Conservation (phyloP, 2,797 vertebrate genomes). For the Notoglanidium macrostoma region DNA sequence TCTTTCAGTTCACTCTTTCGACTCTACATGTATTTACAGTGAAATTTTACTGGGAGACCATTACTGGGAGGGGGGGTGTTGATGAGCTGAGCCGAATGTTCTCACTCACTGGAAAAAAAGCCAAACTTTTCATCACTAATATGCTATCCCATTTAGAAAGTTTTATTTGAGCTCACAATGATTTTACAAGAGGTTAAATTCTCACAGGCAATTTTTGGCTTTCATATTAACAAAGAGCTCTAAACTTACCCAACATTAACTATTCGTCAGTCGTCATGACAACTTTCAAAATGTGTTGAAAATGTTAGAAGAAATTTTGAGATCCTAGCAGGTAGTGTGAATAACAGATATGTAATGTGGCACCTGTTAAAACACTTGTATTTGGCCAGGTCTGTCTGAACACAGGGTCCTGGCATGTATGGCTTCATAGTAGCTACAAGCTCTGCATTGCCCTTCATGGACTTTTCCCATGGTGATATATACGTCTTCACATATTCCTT, state of each 20-base stretch:
- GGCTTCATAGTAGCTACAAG: slow-evolving; percentile 83
- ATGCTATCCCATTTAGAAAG: too few species aligned
- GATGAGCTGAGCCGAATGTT: not conserved
- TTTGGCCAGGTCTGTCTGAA: slow-evolving; percentile 74
- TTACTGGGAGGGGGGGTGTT: too few species aligned
- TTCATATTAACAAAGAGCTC: too few species aligned
- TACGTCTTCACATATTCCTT: slow-evolving; percentile 80
- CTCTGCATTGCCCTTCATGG: slow-evolving; percentile 88
- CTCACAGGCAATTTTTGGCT: not conserved
- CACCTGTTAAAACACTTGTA: slow-evolving; percentile 97
- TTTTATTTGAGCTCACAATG: not conserved
- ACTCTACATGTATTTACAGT: not conserved
- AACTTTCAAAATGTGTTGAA: not conserved
- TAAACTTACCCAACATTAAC: not conserved
- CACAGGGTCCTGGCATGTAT: slow-evolving; percentile 78
- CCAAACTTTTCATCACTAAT: not conserved
- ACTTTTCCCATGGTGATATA: slow-evolving; percentile 93
- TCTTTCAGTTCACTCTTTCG: too few species aligned
- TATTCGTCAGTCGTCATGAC: not conserved
- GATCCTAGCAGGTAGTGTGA: not conserved
- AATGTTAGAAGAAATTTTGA: not conserved
- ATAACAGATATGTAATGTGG: not conserved
- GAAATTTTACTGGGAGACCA: too few species aligned
- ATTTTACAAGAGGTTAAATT: not conserved
- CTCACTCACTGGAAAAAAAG: not conserved